Percentiles rank a stretch among this genome's conserved stretches.
These are phyloP conservation scores for Orchestia grillus DNA, from an alignment of 1,140 invertebrate species.

Conservation along the genomic window DNA sequence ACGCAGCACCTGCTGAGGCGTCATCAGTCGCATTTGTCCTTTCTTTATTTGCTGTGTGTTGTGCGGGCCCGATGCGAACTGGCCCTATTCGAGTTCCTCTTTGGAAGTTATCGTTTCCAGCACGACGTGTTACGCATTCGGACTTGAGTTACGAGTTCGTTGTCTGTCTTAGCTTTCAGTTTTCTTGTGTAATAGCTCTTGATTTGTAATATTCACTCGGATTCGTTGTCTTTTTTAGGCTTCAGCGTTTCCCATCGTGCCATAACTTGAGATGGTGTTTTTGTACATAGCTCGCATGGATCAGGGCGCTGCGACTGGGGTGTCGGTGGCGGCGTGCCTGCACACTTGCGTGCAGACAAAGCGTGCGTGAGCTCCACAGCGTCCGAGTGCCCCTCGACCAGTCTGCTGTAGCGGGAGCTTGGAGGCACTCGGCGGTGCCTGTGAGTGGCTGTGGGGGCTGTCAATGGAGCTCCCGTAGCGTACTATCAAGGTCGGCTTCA, in stretches of 20 bases:
- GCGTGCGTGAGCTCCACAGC: neutral
- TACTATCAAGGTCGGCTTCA: neutral
- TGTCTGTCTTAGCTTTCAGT: neutral
- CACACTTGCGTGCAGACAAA: neutral
- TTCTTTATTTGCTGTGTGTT: no score
- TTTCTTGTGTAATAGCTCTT: neutral
- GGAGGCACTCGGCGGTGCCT: neutral
- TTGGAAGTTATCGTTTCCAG: neutral
- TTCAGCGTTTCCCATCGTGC: no score
- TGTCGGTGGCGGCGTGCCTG: no score
- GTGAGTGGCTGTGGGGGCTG: neutral
- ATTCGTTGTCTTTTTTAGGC: neutral
- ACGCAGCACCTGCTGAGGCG: neutral
- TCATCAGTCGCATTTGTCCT: neutral
- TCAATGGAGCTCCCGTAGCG: neutral
- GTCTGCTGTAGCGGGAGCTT: neutral
- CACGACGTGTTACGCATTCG: neutral
- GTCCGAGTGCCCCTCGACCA: neutral
- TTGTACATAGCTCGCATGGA: no score
- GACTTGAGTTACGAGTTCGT: neutral
- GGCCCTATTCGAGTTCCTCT: neutral
- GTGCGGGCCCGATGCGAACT: neutral
- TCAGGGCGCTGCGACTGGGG: no score
- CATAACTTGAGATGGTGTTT: no score
- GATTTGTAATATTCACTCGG: neutral